Evolutionary conservation across 2,797 vertebrate genomes (phyloP).

Genomic region (Pantherophis vulpinus): DNA sequence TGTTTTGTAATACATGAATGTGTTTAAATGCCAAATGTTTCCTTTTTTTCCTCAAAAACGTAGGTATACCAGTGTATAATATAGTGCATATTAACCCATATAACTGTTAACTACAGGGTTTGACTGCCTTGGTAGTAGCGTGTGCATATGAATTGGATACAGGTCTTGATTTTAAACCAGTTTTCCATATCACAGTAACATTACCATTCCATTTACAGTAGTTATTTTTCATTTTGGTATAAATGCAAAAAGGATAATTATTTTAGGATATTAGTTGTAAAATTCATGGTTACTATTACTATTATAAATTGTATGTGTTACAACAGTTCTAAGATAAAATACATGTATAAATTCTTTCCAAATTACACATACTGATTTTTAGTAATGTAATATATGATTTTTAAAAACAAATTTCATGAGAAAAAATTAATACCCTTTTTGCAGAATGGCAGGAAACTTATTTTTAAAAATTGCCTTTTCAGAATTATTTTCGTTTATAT

Average conservation of each 20-base stretch:
- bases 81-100: slow-evolving; percentile 62
- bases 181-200: slow-evolving; percentile 56
- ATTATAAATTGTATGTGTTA: slow-evolving; percentile 67
- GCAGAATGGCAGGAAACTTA: slow-evolving; percentile 64
- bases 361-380: slow-evolving; percentile 68
- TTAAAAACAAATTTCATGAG: slow-evolving; percentile 55
- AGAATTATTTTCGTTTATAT: slow-evolving; percentile 62
- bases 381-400: slow-evolving; percentile 64
- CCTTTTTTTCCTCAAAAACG: slow-evolving; percentile 66
- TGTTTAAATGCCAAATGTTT: slow-evolving; percentile 59
- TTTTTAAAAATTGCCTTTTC: slow-evolving; percentile 57
- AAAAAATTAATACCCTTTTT: slow-evolving; percentile 53
- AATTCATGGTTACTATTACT: slow-evolving; percentile 59
- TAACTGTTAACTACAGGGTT: slow-evolving; percentile 57
- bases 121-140: slow-evolving; percentile 58
- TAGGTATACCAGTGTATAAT: slow-evolving; percentile 67
- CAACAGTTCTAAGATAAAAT: slow-evolving; percentile 65
- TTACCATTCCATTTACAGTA: slow-evolving; percentile 69
- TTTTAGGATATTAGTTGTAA: slow-evolving; percentile 67
- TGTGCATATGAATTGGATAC: slow-evolving; percentile 49
- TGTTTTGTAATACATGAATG: slow-evolving; percentile 77
- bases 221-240: slow-evolving; percentile 73
- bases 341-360: slow-evolving; percentile 73
- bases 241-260: slow-evolving; percentile 65
- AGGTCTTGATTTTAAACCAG: slow-evolving; percentile 52